phyloP scores from a whole-genome alignment of 2,797 vertebrate species.

The Arremon brunneinucha region DNA sequence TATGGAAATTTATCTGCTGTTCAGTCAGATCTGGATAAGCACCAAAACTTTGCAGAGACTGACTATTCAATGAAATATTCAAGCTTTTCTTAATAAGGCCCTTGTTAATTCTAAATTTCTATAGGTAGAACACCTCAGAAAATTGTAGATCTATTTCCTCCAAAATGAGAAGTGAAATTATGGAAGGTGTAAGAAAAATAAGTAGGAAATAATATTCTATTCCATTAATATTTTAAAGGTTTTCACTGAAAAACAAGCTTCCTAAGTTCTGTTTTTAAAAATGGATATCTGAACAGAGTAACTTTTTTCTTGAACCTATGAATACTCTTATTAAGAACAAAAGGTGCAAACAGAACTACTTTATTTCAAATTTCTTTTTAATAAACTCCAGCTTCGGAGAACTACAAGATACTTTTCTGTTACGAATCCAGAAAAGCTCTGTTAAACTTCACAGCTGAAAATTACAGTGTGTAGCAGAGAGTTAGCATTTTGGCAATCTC shows the following conservation, averaged over 20 bases:
- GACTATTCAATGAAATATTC: neutral
- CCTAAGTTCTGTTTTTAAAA: neutral
- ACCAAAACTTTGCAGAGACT: neutral
- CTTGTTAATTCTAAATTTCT: neutral
- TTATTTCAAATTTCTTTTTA: neutral
- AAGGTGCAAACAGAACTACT: neutral
- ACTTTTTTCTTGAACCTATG: neutral
- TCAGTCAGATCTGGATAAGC: slow-evolving; percentile 11
- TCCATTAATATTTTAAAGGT: neutral
- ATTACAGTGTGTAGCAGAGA: neutral
- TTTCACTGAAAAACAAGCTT: neutral
- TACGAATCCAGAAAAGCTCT: neutral
- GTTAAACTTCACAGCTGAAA: neutral
- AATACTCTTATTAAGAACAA: neutral
- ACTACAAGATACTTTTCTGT: neutral
- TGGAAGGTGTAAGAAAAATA: neutral
- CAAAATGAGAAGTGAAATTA: neutral
- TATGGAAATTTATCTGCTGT: neutral
- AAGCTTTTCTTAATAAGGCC: neutral
- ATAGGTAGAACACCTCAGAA: neutral
- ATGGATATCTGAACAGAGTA: neutral
- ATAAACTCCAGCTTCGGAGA: neutral
- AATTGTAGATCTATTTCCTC: neutral
- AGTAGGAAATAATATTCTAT: neutral
- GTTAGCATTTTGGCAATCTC: neutral